Evolutionary conservation across 2,113 vertebrate genomes (phyloP).

Genomic region (Saguinus imperator): DNA sequence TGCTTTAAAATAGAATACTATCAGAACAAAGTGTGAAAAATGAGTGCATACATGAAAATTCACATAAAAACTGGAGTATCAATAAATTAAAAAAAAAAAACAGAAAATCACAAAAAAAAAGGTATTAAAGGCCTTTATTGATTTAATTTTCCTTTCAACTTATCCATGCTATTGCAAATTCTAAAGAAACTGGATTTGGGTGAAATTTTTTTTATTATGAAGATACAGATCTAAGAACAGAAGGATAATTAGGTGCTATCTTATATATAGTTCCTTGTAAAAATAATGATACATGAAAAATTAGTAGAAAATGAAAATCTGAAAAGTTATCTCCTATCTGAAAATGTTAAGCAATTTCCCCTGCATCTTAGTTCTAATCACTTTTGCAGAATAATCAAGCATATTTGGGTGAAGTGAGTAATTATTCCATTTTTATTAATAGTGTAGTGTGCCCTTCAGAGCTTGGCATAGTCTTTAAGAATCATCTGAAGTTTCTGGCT

Average conservation of each 20-base stretch:
- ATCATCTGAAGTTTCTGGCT: constrained; percentile 95
- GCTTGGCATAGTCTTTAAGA: constrained; percentile 94
- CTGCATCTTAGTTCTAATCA: constrained; percentile 15
- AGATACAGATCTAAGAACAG: constrained; percentile 50
- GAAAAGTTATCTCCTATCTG: constrained; percentile 46
- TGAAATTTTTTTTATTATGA: constrained; percentile 54
- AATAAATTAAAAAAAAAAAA: constrained; percentile 5
- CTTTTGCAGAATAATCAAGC: background rate
- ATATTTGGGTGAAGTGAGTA: constrained; percentile 38
- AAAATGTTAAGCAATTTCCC: constrained; percentile 44
- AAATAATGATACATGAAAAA: constrained; percentile 72
- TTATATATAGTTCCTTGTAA: constrained; percentile 58
- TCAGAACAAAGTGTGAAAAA: background rate
- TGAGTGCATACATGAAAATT: background rate
- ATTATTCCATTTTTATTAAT: constrained; percentile 25
- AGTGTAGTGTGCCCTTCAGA: constrained; percentile 84
- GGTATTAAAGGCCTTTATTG: constrained; percentile 67
- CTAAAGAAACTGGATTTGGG: constrained; percentile 61
- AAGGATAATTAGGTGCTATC: constrained; percentile 10
- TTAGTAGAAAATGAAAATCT: constrained; percentile 77
- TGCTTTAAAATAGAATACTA: background rate
- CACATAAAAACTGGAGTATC: background rate
- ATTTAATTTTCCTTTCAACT: constrained; percentile 77
- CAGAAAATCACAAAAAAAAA: background rate
- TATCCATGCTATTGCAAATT: constrained; percentile 75